Conservation (phyloP, 2,888 invertebrate genomes). For the Drosophila niveifrons region DNA sequence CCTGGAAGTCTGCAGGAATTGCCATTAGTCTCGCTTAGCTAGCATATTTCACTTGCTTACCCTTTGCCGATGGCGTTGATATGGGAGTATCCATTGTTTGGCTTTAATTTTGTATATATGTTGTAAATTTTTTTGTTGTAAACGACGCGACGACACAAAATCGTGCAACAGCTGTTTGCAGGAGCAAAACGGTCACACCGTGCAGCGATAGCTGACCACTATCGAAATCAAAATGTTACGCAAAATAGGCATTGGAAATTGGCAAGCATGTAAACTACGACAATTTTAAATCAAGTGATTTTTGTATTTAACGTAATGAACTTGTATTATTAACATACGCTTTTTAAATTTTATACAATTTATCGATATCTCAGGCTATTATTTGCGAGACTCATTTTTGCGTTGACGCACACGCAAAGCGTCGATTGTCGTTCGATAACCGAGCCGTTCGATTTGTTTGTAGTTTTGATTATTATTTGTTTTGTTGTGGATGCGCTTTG, state of each 20-base stretch:
- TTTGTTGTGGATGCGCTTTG: slow-evolving; percentile 11
- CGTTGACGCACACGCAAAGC: neutral
- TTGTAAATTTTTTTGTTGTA: slow-evolving; percentile 46
- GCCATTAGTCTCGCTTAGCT: neutral
- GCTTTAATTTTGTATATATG: slow-evolving; percentile 32
- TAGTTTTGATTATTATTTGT: slow-evolving; percentile 28
- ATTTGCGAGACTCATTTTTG: no score
- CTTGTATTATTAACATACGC: no score
- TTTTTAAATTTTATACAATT: no score
- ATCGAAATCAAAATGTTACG: neutral
- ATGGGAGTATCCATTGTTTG: slow-evolving; percentile 55
- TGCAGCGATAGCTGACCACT: neutral
- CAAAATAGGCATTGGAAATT: no score
- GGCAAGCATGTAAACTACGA: no score
- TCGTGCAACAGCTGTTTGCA: slow-evolving; percentile 44
- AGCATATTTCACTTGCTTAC: slow-evolving; percentile 11
- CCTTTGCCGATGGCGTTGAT: slow-evolving; percentile 31
- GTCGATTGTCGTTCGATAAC: slow-evolving; percentile 34
- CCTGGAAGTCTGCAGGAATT: slow-evolving; percentile 89
- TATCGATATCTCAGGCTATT: no score
- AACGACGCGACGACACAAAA: slow-evolving; percentile 53
- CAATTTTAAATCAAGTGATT: no score
- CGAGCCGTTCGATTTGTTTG: slow-evolving; percentile 25
- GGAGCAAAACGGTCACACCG: slow-evolving; percentile 22
- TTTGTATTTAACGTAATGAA: no score